Base-by-base conservation (phyloP, 1,140 invertebrate genomes). In the Aphidius gifuensis region DNA sequence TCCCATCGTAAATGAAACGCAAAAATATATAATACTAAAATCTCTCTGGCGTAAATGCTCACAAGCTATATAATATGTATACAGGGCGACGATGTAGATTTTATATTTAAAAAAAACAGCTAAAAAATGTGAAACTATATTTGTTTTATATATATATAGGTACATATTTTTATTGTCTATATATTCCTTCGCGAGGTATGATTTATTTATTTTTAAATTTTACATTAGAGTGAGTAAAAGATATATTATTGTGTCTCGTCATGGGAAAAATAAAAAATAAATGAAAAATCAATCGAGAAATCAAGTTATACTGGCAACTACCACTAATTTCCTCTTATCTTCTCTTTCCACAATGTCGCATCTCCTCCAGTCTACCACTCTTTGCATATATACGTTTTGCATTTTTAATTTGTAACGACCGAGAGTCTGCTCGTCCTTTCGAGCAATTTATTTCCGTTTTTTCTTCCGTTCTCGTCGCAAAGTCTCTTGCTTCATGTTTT, bases 1-100 rank as follows among this genome's bases (percentile, higher is more conserved):
- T 75, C 64, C 58, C 70, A 61, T 51, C 53, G 64, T 67, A 71
- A 74, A 75, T 69, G 71, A 72, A 75, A 72, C 65, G 69, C 61
- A 70, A 67, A 71, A 74, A 70, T 71, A 55, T 43, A 73, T 75
- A 74, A 75, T 74, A 69, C 66, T 47, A 68, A 16, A 32, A 32
- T 32, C 23, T 32, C 23, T 71, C 64, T 66, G 62, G 68, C 64
- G 59, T 57, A 62, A 21, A 46, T 39, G 55, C 9, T 9, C 9
- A 53, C 43, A 9, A 23, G 47, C 21, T 9, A 16, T 8, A 1
- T 21, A 21, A 8, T 23, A 42, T 16, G 16, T 16, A 16, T 16
- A 7, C 5, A 51, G 11, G 32, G 32, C 3, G 21, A 23, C 49
- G 23, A 32, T 32, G 23, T 32, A 32, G 2, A 32, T 32, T 32